phyloP scores from a whole-genome alignment of 2,797 vertebrate species.

The Catostomus latipinnis region DNA sequence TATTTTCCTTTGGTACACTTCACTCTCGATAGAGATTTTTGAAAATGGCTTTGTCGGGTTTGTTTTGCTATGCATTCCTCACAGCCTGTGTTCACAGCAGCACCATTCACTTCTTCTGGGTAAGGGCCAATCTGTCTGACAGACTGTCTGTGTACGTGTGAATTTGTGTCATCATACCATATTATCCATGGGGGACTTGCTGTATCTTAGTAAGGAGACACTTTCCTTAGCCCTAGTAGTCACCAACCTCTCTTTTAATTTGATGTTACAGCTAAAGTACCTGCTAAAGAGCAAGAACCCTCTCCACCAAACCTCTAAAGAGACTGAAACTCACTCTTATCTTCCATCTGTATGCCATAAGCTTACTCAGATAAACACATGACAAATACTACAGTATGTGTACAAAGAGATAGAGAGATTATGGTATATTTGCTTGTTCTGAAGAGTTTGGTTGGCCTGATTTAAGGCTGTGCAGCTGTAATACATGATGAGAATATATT shows the following conservation, averaged over 20 bases:
- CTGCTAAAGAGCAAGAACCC: neutral
- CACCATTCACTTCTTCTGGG: neutral
- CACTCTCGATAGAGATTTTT: neutral
- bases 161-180: conserved; percentile 4
- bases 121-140: conserved; percentile 25
- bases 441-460: neutral
- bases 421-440: conserved; percentile 1
- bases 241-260: neutral
- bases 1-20: neutral
- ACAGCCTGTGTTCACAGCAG: conserved; percentile 20
- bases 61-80: conserved; percentile 14
- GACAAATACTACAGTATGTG: neutral
- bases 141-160: neutral
- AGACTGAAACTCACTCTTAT: conserved; percentile 9
- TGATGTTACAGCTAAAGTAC: neutral
- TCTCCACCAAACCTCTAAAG: conserved; percentile 1
- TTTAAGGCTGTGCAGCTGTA: conserved; percentile 62
- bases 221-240: neutral
- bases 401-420: neutral
- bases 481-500: conserved; percentile 70
- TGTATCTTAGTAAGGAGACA: neutral
- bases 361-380: neutral
- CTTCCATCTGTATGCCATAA: conserved; percentile 2
- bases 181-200: conserved; percentile 8
- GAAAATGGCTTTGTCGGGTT: conserved; percentile 1